Evolutionary conservation across 2,113 vertebrate genomes (phyloP).

Genomic region (Osmerus mordax): DNA sequence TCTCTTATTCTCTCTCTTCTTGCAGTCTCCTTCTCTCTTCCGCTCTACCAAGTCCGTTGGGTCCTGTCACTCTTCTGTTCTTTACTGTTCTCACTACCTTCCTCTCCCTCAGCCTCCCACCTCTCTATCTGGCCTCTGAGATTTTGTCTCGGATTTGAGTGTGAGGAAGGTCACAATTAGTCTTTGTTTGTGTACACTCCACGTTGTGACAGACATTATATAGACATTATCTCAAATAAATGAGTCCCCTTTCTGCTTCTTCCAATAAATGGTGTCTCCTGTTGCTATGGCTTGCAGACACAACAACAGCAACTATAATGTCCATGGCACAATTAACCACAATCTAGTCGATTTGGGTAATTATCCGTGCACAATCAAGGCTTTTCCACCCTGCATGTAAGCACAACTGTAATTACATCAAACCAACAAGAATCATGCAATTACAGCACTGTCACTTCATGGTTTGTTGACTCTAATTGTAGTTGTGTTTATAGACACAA

Average conservation of each 20-base stretch:
- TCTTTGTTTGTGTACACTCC: no score
- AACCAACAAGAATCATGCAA: constrained; percentile 54
- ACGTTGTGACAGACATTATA: no score
- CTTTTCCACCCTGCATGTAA: constrained; percentile 50
- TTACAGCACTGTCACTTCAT: constrained; percentile 33
- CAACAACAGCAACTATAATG: constrained; percentile 22
- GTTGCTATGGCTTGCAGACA: constrained; percentile 28
- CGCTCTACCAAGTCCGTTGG: not conserved
- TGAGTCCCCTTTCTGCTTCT: not conserved
- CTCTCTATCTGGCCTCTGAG: not conserved
- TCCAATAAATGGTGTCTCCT: constrained; percentile 29
- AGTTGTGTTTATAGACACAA: constrained; percentile 17
- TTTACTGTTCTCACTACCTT: not conserved
- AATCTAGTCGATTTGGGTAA: constrained; percentile 60
- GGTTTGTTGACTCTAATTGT: constrained; percentile 4
- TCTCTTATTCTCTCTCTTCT: not conserved
- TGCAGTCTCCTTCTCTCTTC: not conserved
- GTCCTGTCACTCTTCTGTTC: not conserved
- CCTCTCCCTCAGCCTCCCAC: not conserved
- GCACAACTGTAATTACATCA: constrained; percentile 61
- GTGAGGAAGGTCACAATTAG: no score
- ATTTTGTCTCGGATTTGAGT: no score
- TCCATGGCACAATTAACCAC: constrained; percentile 60
- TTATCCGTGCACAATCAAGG: constrained; percentile 60
- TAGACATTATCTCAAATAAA: no score